Conservation (phyloP, 2,797 vertebrate species). For the Furcifer pardalis region DNA sequence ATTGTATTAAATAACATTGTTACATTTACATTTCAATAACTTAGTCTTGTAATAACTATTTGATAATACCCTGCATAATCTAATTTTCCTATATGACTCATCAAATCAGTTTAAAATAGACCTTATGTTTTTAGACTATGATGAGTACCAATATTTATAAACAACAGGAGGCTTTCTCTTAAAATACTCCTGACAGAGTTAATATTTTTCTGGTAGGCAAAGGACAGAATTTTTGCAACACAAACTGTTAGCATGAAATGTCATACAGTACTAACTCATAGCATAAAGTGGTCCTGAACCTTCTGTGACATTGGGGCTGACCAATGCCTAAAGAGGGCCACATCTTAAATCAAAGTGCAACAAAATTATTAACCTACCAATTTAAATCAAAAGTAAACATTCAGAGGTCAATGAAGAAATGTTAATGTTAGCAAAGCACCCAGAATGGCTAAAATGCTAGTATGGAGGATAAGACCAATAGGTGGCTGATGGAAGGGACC, state of each 20-base stretch:
- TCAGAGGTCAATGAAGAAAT: too few relatives aligned
- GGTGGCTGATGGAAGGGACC: too few relatives aligned
- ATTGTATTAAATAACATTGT: neutral
- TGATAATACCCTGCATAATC: slow-evolving; percentile 28
- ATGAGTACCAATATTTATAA: neutral
- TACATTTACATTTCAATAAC: slow-evolving; percentile 23
- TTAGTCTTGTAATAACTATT: slow-evolving; percentile 26
- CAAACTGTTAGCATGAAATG: neutral
- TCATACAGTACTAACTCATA: too few relatives aligned
- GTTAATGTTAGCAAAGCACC: too few relatives aligned
- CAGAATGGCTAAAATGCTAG: too few relatives aligned
- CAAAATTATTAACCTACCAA: too few relatives aligned
- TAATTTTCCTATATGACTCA: slow-evolving; percentile 30
- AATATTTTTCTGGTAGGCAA: neutral
- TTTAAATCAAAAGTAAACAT: too few relatives aligned
- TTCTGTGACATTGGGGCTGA: too few relatives aligned
- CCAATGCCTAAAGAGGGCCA: too few relatives aligned
- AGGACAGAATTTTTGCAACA: neutral
- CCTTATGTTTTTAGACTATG: slow-evolving; percentile 20
- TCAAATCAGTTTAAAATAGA: slow-evolving; percentile 25
- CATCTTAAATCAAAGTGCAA: too few relatives aligned
- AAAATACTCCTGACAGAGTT: slow-evolving; percentile 15
- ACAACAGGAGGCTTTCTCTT: slow-evolving; percentile 3
- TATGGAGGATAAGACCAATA: too few relatives aligned
- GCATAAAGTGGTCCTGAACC: too few relatives aligned